Percentiles rank a stretch among this genome's conserved stretches.
phyloP scores from a whole-genome alignment of 2,113 vertebrate genomes.

The Chaetorhynchus papuensis region DNA sequence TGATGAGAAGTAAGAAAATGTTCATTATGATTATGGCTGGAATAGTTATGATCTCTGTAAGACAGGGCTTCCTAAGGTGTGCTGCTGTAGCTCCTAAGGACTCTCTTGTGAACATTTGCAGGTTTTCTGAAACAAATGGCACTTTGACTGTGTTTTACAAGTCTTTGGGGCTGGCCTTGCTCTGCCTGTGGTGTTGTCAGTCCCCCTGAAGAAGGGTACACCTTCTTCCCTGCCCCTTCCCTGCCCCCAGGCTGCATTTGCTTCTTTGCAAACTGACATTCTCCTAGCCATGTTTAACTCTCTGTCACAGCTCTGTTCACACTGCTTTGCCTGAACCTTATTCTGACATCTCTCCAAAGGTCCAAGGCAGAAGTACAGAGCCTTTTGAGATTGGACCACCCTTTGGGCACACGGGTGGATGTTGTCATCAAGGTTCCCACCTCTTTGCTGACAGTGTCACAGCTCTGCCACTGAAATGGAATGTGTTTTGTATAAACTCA shows the following conservation, averaged over 20 bases:
- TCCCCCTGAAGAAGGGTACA: neutral
- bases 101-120: neutral
- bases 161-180: neutral
- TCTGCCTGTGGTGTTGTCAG: neutral
- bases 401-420: neutral
- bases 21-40: neutral
- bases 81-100: neutral
- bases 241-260: neutral
- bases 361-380: neutral
- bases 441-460: neutral
- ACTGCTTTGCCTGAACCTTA: neutral
- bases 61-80: neutral
- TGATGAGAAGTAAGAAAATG: conserved; percentile 82
- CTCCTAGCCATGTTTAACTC: too few species aligned
- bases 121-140: neutral
- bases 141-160: neutral
- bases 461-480: neutral
- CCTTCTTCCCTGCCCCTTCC: neutral
- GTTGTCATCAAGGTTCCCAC: neutral
- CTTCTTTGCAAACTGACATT: neutral
- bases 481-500: neutral
- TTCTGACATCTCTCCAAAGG: neutral
- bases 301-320: neutral
- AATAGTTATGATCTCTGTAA: neutral
- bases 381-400: neutral